Evolutionary conservation across 35 echinoderm and acorn worm species (phyloP).

Genomic region (Diadema setosum): DNA sequence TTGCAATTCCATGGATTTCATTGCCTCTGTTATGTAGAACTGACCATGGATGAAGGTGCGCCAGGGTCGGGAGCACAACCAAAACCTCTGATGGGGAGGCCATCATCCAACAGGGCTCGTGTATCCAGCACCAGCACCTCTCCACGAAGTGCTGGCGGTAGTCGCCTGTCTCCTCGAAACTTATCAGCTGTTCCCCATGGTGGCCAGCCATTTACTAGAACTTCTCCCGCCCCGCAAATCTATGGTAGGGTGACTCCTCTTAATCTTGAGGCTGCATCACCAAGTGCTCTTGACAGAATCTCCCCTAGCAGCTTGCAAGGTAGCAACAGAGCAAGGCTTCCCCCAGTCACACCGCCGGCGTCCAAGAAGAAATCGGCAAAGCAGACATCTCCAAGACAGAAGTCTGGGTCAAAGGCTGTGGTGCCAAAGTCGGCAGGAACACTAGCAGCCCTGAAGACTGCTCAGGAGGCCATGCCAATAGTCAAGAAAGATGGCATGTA

Average conservation of each 20-base stretch:
- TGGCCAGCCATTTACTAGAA: background rate
- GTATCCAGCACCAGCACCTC: background rate
- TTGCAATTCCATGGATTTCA: no score
- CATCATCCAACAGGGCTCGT: background rate
- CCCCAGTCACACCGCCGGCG: background rate
- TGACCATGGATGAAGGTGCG: background rate
- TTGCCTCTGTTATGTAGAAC: no score
- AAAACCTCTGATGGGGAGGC: background rate
- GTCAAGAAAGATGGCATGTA: constrained; percentile 20
- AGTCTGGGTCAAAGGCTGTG: background rate
- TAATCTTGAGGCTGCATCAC: background rate
- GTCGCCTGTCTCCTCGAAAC: background rate
- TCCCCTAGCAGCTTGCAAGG: background rate
- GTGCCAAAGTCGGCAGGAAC: constrained; percentile 10
- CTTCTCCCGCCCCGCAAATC: background rate
- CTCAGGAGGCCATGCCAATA: background rate
- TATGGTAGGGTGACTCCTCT: background rate
- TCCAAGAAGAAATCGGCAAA: background rate
- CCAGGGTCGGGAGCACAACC: background rate
- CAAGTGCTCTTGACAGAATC: background rate
- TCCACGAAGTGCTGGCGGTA: background rate
- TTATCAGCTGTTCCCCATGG: background rate
- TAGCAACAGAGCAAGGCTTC: background rate
- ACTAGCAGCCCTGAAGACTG: background rate
- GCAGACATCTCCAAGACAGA: background rate